Evolutionary conservation across 2,797 vertebrate genomes (phyloP), one percentile per base, ranked within the genome.

Genomic region (Darevskia mixta): DNA sequence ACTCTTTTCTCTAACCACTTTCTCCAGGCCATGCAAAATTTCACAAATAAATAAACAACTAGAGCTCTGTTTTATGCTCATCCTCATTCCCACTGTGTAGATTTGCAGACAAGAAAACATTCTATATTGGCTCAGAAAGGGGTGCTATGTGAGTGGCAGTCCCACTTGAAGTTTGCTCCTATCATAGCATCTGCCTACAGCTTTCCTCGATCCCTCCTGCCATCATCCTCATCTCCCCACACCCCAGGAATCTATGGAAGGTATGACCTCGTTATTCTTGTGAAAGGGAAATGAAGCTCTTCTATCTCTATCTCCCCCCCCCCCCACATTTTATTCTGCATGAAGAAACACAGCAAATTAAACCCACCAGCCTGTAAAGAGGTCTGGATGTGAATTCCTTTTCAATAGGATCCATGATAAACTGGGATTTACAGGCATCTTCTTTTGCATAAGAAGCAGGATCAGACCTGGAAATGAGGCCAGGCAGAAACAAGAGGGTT

Each of bases 301-400:
- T 8, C 58, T 20, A 20, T 32, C 58, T 23, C 67, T 4, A 5
- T 38, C 43, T 25, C 1, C 32, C 17, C n/a, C 32, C 17, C 6
- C 27, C 3, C 13, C 3, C 3, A 55, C 49, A 0, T 10, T 23
- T 11, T 32, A 86, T 67, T 41, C 90, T 27, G 23, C 86, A 88
- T 58, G 35, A 87, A 66, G 61, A 79, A 90, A 88, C 67, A 27
- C 64, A 81, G 2, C 35, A 86, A 84, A 55, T 80, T 82, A 41
- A 89, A 93, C 61, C 64, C 64, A 87, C 43, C 89, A 87, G 69
- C 43, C 83, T 85, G 61, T 80, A 25, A 80, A 90, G 79, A 86
- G 41, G 8, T 45, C 69, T 86, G 85, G 84, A 41, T 75, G 61
- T 78, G 86, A 81, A 88, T 87, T 81, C 55, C 4, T 76, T 72